Evolutionary conservation across 2,113 vertebrate genomes (phyloP), one percentile per base, ranked within the genome.

Genomic region (Notarius quadriscutis): DNA sequence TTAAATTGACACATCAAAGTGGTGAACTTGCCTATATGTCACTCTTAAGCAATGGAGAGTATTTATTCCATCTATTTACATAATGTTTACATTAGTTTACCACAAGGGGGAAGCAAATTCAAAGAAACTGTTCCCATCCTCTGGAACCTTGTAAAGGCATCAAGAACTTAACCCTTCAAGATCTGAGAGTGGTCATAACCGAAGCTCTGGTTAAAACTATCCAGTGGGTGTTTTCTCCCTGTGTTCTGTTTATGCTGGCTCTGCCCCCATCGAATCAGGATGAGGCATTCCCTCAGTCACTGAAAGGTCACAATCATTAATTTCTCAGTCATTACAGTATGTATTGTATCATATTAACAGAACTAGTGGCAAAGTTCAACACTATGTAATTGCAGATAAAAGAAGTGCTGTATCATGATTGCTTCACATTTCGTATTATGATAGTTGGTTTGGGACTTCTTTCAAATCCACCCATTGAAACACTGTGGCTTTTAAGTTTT

Each of bases 391-490:
- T 48, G 84, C 77, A 90, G 69, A 88, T 88, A 69, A 87, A 88
- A 90, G 85, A 67, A 14, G 53, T 25, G 50, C 78, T 83, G 50
- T 72, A 88, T 87, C 78, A 85, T 57, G 83, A 83, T 67, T 84
- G 58, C 88, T 50, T 81, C 82, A 58, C 71, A 71, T 87, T 87
- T 88, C 25, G 7, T 85, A 87, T 89, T 90, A 87, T 88, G 87
- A 88, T 80, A 85, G 87, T 87, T 89, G 85, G 75, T 89, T 79
- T 77, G 86, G 82, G 82, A 84, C 17, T 57, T 77, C 85, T 88
- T 87, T 90, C 84, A 89, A 90, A 87, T 90, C 87, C 87, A 83
- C 83, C 87, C 89, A 89, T 89, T 89, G 82, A 90, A 87, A 80
- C 83, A 69, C 60, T 72, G 82, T 81, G 86, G 87, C 77, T 87